These are phyloP conservation scores for Sarcophaga variegata DNA, from an alignment of 2,888 invertebrate genomes.

Conservation along the genomic window DNA sequence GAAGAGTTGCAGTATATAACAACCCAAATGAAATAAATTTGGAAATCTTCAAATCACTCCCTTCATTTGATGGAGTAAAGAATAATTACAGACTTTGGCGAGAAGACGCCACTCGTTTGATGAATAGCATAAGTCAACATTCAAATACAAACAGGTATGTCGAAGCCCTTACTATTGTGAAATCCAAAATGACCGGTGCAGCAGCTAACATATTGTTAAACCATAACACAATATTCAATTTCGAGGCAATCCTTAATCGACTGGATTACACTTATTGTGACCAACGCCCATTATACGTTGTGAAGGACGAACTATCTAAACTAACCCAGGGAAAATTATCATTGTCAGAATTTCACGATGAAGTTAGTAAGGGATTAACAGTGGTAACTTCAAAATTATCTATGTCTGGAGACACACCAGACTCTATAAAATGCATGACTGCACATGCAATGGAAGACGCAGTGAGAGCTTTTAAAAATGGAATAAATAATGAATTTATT, in stretches of 20 bases:
- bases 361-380: not conserved
- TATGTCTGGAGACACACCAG: conserved; percentile 19
- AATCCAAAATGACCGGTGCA: not conserved
- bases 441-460: not conserved
- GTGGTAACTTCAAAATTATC: conserved; percentile 22
- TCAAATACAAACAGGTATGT: too few species aligned
- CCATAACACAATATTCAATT: not conserved
- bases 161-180: too few species aligned
- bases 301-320: not conserved
- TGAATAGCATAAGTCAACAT: not conserved
- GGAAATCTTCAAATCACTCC: too few species aligned
- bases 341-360: not conserved
- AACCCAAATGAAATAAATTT: too few species aligned
- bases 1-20: too few species aligned
- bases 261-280: not conserved
- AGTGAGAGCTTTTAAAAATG: not conserved
- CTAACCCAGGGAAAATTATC: conserved; percentile 3
- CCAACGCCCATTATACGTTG: conserved; percentile 1
- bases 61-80: too few species aligned
- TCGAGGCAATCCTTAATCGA: conserved; percentile 11
- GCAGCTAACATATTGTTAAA: conserved; percentile 6
- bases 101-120: conserved; percentile 14
- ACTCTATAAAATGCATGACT: conserved; percentile 7
- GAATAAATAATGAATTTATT: conserved; percentile 5
- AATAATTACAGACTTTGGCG: conserved; percentile 13